These are phyloP conservation scores for Agelastica alni DNA, from an alignment of 2,888 invertebrate species.

Conservation along the genomic window DNA sequence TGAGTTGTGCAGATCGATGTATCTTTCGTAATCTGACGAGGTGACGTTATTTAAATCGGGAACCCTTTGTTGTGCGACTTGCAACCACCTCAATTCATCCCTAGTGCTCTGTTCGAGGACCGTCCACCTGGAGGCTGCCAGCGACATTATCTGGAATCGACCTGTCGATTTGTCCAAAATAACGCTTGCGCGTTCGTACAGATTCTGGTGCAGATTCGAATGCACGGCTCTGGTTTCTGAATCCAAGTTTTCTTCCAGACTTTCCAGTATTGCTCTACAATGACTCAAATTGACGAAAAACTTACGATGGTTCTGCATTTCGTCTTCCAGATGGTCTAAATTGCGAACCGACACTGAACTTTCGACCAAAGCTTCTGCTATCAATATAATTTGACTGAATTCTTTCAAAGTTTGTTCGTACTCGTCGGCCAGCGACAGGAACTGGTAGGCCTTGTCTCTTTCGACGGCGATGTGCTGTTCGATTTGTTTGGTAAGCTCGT, in stretches of 20 bases:
- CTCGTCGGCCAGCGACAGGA: constrained; percentile 78
- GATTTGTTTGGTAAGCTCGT: constrained; percentile 70
- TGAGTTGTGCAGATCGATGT: constrained; percentile 81
- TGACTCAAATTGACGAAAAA: constrained; percentile 89
- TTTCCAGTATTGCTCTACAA: constrained; percentile 83
- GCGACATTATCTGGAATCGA: constrained; percentile 80
- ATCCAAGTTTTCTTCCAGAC: constrained; percentile 82
- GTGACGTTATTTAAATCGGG: constrained; percentile 81
- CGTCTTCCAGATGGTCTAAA: constrained; percentile 81
- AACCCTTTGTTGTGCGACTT: constrained; percentile 81
- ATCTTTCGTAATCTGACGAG: constrained; percentile 82
- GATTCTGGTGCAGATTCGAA: constrained; percentile 72
- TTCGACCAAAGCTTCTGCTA: constrained; percentile 80
- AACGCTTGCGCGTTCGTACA: constrained; percentile 75
- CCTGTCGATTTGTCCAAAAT: constrained; percentile 82
- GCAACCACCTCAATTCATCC: constrained; percentile 82
- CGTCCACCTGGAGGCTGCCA: constrained; percentile 85
- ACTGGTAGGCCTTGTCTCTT: constrained; percentile 75
- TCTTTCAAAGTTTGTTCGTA: constrained; percentile 88
- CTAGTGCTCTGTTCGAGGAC: constrained; percentile 79
- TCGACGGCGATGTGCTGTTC: constrained; percentile 73
- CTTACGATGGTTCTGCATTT: constrained; percentile 86
- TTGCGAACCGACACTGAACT: constrained; percentile 76
- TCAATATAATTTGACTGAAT: constrained; percentile 81
- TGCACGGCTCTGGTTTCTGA: constrained; percentile 76